Evolutionary conservation across 2,797 vertebrate genomes (phyloP).

Genomic region (Poecile montanus): DNA sequence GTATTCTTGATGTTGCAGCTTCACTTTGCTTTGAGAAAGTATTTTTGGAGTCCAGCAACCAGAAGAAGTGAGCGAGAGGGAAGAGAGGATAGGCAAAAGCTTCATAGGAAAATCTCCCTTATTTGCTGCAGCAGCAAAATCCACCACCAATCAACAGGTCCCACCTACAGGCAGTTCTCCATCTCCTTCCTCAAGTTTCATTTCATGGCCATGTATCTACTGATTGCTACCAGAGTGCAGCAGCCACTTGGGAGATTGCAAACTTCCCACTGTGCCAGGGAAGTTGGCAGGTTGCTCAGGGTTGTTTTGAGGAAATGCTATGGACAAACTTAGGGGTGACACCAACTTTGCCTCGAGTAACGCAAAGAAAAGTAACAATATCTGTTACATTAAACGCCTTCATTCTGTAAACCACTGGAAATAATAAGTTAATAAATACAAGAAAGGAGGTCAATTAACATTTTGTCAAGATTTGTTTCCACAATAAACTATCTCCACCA

Average conservation of each 20-base stretch:
- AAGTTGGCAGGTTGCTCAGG: not conserved
- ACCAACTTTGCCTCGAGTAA: not conserved
- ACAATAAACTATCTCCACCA: not conserved
- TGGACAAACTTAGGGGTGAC: not conserved
- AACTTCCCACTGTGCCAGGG: not conserved
- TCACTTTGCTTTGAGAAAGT: constrained; percentile 25
- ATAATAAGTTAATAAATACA: not conserved
- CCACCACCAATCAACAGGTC: not conserved
- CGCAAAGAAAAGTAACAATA: not conserved
- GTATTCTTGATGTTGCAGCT: not conserved
- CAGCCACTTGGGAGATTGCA: not conserved
- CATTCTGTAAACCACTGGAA: not conserved
- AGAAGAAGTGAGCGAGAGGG: fast-evolving
- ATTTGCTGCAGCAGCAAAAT: not conserved
- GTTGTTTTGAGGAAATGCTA: not conserved
- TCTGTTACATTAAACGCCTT: not conserved
- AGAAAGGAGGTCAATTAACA: constrained; percentile 1
- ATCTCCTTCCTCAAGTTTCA: not conserved
- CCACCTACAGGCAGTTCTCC: not conserved
- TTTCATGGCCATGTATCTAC: not conserved
- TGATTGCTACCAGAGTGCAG: not conserved
- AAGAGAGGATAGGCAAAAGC: not conserved
- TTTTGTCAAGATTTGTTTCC: not conserved
- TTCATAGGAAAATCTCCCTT: not conserved
- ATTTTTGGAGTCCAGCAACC: not conserved